Evolutionary conservation across 2,113 vertebrate species (phyloP).

Genomic region (Hyperoodon ampullatus): DNA sequence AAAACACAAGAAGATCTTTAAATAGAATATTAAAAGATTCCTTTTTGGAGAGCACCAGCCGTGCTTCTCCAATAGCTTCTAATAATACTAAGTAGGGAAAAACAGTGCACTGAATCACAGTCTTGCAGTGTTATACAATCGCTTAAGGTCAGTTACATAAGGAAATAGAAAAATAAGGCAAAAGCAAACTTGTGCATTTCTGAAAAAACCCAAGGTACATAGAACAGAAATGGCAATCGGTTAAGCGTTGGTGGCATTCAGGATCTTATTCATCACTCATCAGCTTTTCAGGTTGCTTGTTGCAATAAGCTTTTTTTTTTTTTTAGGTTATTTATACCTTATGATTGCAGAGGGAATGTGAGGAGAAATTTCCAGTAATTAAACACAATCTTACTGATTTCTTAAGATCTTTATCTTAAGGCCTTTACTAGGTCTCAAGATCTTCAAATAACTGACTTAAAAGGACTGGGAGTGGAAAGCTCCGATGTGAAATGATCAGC

Average conservation of each 20-base stretch:
- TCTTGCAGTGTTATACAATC: slow-evolving; percentile 72
- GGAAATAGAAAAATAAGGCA: slow-evolving; percentile 66
- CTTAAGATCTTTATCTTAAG: background rate
- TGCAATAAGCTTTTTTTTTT: background rate
- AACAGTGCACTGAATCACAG: slow-evolving; percentile 79
- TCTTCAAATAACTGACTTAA: background rate
- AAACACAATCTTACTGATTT: background rate
- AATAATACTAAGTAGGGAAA: slow-evolving; percentile 81
- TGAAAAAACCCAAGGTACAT: slow-evolving; percentile 42
- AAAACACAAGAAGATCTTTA: slow-evolving; percentile 80
- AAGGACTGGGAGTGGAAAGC: background rate
- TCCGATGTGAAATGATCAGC: background rate
- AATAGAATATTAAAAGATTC: slow-evolving; percentile 82
- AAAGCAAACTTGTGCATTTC: slow-evolving; percentile 46
- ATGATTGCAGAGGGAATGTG: background rate
- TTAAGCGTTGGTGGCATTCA: background rate
- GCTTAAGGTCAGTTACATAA: slow-evolving; percentile 83
- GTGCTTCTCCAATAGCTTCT: slow-evolving; percentile 79
- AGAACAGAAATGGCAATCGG: slow-evolving; percentile 2
- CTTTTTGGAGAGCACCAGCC: slow-evolving; percentile 70
- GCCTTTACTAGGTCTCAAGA: background rate
- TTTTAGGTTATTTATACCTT: background rate
- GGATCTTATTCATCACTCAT: background rate
- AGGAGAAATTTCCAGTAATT: slow-evolving; percentile 22
- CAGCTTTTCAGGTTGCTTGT: background rate